A percentile compares a stretch with the other conserved stretches of the same genome.
Conservation (phyloP, 2,888 invertebrate species). For the Taenaris catops region DNA sequence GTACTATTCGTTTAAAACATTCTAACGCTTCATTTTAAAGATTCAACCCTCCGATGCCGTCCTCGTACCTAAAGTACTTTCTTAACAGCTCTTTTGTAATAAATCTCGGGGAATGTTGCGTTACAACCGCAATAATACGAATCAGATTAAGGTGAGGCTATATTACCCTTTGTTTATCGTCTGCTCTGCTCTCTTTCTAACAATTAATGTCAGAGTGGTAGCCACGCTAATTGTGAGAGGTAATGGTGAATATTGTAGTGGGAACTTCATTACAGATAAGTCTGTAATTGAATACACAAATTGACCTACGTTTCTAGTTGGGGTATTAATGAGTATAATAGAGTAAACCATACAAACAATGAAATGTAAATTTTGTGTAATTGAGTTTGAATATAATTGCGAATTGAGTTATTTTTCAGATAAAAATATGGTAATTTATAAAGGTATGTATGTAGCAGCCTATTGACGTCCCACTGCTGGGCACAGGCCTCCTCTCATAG, state of each 20-base stretch:
- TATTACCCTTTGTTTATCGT: conserved; percentile 47
- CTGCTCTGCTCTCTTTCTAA: conserved; percentile 27
- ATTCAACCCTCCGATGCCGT: conserved; percentile 55
- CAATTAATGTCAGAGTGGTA: conserved; percentile 48
- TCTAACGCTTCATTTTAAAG: conserved; percentile 62
- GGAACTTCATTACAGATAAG: conserved; percentile 7
- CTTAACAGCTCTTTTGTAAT: conserved; percentile 69
- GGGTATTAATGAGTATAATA: too few relatives aligned
- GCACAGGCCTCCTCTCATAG: too few relatives aligned
- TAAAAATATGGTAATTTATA: too few relatives aligned
- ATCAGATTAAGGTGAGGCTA: conserved; percentile 62
- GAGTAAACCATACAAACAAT: too few relatives aligned
- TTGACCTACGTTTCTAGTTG: too few relatives aligned
- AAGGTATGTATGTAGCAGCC: too few relatives aligned
- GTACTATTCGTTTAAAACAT: conserved; percentile 37
- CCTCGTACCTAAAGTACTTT: conserved; percentile 42
- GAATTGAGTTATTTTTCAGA: too few relatives aligned
- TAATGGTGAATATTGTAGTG: conserved; percentile 13
- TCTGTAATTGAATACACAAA: conserved; percentile 8
- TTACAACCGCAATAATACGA: conserved; percentile 64
- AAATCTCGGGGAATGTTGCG: conserved; percentile 63
- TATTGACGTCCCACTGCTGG: too few relatives aligned
- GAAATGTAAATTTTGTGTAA: too few relatives aligned
- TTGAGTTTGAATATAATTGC: too few relatives aligned
- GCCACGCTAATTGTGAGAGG: conserved; percentile 27